Evolutionary conservation across 1,140 invertebrate genomes (phyloP).

Genomic region (Venturia canescens): DNA sequence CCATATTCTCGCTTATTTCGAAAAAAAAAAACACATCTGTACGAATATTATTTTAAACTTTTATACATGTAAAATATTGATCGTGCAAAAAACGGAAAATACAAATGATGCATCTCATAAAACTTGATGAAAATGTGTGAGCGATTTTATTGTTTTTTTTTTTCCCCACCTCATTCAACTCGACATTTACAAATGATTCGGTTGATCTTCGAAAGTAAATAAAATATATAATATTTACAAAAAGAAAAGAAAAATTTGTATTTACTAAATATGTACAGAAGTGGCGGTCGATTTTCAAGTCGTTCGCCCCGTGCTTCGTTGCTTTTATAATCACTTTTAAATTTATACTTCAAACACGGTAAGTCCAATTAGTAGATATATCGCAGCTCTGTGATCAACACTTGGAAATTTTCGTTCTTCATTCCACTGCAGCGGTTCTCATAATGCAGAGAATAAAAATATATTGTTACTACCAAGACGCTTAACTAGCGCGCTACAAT

Average conservation of each 20-base stretch:
- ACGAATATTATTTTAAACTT: conserved; percentile 39
- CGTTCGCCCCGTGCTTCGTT: background rate
- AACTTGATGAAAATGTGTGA: background rate
- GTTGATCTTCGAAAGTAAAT: background rate
- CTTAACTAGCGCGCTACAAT: background rate
- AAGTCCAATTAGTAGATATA: no score
- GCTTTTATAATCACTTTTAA: no score
- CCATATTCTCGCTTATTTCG: background rate
- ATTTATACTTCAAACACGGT: no score
- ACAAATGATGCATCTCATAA: conserved; percentile 18
- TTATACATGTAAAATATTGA: conserved; percentile 37
- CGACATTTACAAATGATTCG: background rate
- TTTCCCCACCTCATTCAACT: background rate
- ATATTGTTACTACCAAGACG: background rate
- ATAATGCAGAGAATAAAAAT: background rate
- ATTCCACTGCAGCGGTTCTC: background rate
- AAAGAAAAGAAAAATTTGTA: background rate
- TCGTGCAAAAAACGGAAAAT: conserved; percentile 27
- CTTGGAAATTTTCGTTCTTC: no score
- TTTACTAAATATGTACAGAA: background rate
- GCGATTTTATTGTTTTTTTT: background rate
- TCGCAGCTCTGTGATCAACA: no score
- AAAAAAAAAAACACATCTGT: conserved; percentile 7
- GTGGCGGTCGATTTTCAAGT: background rate
- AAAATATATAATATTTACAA: conserved; percentile 14